Evolutionary conservation across 2,797 vertebrate genomes (phyloP).

Genomic region (Odontamblyopus lacepedii): DNA sequence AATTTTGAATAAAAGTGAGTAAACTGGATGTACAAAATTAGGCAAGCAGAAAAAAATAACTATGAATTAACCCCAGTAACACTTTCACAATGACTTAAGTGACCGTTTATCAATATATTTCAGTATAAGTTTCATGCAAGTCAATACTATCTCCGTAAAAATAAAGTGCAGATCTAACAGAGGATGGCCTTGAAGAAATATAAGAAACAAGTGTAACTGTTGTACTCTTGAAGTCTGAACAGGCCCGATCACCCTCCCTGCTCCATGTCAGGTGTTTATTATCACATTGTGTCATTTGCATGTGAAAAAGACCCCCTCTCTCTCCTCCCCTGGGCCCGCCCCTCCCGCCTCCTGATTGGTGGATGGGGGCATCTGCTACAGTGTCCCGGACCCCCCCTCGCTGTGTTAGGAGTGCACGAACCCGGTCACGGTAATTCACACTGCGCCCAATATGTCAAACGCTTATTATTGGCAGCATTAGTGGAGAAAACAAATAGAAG

Average conservation of each 20-base stretch:
- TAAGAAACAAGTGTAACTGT: slow-evolving; percentile 16
- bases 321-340: slow-evolving; percentile 43
- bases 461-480: slow-evolving; percentile 73
- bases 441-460: slow-evolving; percentile 72
- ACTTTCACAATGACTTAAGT: neutral
- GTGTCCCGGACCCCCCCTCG: slow-evolving; percentile 64
- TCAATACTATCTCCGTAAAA: neutral
- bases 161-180: neutral
- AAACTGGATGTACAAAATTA: too few species aligned
- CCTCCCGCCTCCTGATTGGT: slow-evolving; percentile 54
- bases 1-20: too few species aligned
- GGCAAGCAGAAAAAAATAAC: too few species aligned
- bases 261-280: slow-evolving; percentile 84
- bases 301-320: slow-evolving; percentile 75
- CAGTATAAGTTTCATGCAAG: neutral
- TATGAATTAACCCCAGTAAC: neutral
- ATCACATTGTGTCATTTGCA: slow-evolving; percentile 84
- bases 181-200: neutral
- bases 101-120: neutral
- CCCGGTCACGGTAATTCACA: slow-evolving; percentile 69
- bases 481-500: slow-evolving; percentile 70
- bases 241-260: slow-evolving; percentile 78
- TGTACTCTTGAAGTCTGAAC: slow-evolving; percentile 67
- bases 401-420: slow-evolving; percentile 66
- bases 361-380: slow-evolving; percentile 62